Evolutionary conservation across 2,888 invertebrate species (phyloP).

Genomic region (Terebella lapidaria): DNA sequence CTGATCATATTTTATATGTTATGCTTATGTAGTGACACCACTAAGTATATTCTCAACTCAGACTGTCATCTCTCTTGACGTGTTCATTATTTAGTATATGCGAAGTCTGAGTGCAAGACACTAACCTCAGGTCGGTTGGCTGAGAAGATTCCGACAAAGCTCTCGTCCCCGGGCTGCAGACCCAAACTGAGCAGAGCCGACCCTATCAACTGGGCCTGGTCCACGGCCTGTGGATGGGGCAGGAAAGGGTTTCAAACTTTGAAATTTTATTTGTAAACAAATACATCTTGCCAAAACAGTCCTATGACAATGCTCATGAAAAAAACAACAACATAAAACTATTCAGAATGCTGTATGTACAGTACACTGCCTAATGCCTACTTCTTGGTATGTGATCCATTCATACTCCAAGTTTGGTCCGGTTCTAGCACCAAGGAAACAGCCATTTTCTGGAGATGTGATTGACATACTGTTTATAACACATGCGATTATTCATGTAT

Average conservation of each 20-base stretch:
- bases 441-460: conserved; percentile 26
- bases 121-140: conserved; percentile 23
- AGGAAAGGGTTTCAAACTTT: neutral
- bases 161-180: conserved; percentile 12
- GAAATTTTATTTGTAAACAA: neutral
- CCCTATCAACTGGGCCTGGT: conserved; percentile 23
- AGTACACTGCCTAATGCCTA: conserved; percentile 28
- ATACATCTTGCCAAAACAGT: neutral
- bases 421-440: conserved; percentile 72
- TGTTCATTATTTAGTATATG: no score
- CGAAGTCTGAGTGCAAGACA: no score
- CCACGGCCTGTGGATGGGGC: conserved; percentile 15
- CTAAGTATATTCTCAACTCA: no score
- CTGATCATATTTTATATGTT: no score
- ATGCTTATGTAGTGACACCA: no score
- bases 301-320: neutral
- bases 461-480: no score
- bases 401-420: conserved; percentile 77
- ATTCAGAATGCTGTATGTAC: no score
- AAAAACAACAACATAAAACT: neutral
- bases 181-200: conserved; percentile 21
- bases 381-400: conserved; percentile 91
- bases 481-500: no score
- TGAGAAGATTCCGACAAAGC: conserved; percentile 24
- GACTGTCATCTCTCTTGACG: no score